Base-by-base conservation (phyloP, 2,888 invertebrate genomes). In the Nomada hirtipes region DNA sequence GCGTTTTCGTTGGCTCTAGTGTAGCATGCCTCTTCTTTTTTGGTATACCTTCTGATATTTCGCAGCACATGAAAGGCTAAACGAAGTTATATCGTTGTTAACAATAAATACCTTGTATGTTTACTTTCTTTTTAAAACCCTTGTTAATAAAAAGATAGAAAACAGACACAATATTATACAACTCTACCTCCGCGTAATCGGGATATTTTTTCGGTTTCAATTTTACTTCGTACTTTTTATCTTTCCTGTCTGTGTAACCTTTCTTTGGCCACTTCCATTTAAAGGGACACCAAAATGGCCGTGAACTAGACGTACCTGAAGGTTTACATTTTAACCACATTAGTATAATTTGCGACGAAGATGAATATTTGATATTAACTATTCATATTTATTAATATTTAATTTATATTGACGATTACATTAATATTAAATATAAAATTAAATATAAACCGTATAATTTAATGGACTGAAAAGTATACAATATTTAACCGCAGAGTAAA, bases 191-290 rank as follows among this genome's bases (percentile, higher is more conserved):
- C 2, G 85, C 73, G 53, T 91, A 91, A 76, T 85, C 86, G 2
- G 89, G 84, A 76, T 88, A 86, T 53, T 85, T 88, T 65, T 85
- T 83, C 15, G 84, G 74, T 50, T 84, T 90, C 11, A 91, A 77
- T 82, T 89, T 91, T 0, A 90, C 82, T 83, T 90, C 87, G 59
- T 90, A 91, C 1, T 87, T 70, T 77, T 91, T 90, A 36, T 89
- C 85, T 52, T 83, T 86, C 36, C 83, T 88, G 26, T 83, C 80
- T 4, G 74, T 60, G 72, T 81, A 88, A 71, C 74, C 86, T 29
- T 76, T 86, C 26, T 71, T 82, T 1, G 89, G 85, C 89, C 89
- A 90, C 76, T 88, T 92, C 83, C 87, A 89, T 53, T 83, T 90
- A 20, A 90, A 89, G 53, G 88, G 89, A 36, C 79, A 82, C 86